phyloP scores from a whole-genome alignment of 2,797 vertebrate species.

The Lepilemur septentrionalis region DNA sequence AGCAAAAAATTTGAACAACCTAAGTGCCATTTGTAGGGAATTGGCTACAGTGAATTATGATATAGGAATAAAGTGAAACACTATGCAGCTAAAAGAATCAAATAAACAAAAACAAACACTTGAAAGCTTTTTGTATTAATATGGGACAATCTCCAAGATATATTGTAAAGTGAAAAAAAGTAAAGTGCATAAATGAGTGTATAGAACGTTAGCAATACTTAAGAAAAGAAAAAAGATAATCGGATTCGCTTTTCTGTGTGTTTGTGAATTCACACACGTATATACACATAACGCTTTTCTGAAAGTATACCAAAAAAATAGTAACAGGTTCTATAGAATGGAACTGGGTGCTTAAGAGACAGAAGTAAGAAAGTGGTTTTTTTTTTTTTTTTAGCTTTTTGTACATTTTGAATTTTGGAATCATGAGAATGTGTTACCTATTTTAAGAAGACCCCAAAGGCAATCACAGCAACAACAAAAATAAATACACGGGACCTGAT shows the following conservation, averaged over 20 bases:
- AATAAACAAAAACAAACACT: neutral
- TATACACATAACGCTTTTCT: neutral
- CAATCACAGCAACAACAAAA: too few species aligned
- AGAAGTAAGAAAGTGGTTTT: neutral
- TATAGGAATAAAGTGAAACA: neutral
- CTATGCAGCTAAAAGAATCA: neutral
- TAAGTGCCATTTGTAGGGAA: neutral
- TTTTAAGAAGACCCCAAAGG: neutral
- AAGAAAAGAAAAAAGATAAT: neutral
- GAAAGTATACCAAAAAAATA: neutral
- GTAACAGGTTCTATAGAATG: neutral
- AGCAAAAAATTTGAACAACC: neutral
- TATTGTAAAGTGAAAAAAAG: neutral
- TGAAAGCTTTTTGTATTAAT: neutral
- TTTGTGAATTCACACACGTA: neutral
- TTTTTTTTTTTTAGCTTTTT: neutral
- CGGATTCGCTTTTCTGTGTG: neutral
- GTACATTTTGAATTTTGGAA: neutral
- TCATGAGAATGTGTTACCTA: neutral
- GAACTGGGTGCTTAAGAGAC: neutral
- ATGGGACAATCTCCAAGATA: neutral
- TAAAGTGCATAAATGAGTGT: neutral
- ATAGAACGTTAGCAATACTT: neutral
- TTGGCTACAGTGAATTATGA: neutral
- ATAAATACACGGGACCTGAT: too few species aligned